A percentile compares a stretch with the other conserved stretches of the same genome.
Conservation (phyloP, 2,113 vertebrate species). For the Phrynosoma blainvillii region DNA sequence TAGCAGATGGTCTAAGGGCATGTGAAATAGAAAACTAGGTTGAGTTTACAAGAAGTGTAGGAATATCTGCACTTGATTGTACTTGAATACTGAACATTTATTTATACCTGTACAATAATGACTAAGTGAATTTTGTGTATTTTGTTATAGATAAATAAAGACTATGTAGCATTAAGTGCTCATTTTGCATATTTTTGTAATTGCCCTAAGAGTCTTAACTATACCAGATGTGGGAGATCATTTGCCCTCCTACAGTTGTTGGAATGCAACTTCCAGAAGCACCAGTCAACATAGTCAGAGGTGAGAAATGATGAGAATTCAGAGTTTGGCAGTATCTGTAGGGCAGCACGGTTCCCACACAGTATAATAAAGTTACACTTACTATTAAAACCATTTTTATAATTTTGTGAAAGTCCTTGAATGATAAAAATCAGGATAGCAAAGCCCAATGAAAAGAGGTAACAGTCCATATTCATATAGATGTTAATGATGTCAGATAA, state of each 20-base stretch:
- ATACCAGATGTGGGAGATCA: neutral
- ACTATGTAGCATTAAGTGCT: slow-evolving; percentile 66
- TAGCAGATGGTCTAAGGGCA: slow-evolving; percentile 73
- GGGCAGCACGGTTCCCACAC: too few species aligned
- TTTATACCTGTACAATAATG: slow-evolving; percentile 83
- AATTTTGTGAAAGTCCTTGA: too few species aligned
- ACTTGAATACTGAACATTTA: slow-evolving; percentile 82
- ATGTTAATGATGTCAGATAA: too few species aligned
- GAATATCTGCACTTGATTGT: slow-evolving; percentile 81
- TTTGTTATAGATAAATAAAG: slow-evolving; percentile 83
- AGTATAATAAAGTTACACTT: too few species aligned
- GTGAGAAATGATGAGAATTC: neutral
- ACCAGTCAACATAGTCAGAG: neutral
- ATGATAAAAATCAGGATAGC: neutral
- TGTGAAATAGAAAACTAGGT: slow-evolving; percentile 71
- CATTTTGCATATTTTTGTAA: slow-evolving; percentile 56
- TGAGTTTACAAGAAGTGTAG: slow-evolving; percentile 83
- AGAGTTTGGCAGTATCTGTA: neutral
- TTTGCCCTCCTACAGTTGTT: neutral
- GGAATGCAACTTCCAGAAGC: neutral
- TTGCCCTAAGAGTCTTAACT: neutral
- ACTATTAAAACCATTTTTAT: too few species aligned
- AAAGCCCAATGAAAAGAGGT: neutral
- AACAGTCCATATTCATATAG: neutral
- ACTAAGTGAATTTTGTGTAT: slow-evolving; percentile 77